Evolutionary conservation across 2,888 invertebrate genomes (phyloP).

Genomic region (Incurvaria masculella): DNA sequence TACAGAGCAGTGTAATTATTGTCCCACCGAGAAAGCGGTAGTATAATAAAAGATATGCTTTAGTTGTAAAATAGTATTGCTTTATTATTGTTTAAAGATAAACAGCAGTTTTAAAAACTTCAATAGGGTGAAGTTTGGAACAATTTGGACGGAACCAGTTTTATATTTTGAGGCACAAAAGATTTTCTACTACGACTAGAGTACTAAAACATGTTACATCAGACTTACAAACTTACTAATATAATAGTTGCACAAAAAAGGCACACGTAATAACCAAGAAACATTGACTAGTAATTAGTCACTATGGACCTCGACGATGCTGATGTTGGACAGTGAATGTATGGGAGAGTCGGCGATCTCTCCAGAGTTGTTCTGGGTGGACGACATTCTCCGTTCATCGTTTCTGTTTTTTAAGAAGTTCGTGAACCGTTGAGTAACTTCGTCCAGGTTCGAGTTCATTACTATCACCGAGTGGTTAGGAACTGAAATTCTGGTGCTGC

Average conservation of each 20-base stretch:
- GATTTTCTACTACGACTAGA: background rate
- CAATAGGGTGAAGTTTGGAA: constrained; percentile 18
- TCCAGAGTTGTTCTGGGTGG: constrained; percentile 23
- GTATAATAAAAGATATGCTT: too few species aligned
- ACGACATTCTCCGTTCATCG: background rate
- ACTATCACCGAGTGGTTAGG: background rate
- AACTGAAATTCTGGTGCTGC: constrained; percentile 3
- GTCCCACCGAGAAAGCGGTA: too few species aligned
- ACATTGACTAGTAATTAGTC: constrained; percentile 24
- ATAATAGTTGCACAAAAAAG: background rate
- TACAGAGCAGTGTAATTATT: too few species aligned
- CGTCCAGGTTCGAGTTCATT: background rate
- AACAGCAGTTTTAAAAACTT: constrained; percentile 1
- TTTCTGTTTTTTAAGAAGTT: background rate
- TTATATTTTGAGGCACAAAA: background rate
- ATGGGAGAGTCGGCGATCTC: constrained; percentile 45
- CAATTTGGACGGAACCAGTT: constrained; percentile 48
- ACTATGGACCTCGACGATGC: constrained; percentile 47
- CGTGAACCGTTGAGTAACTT: background rate
- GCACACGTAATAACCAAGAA: constrained; percentile 3
- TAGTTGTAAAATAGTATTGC: background rate
- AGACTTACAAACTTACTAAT: background rate
- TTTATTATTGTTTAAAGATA: background rate
- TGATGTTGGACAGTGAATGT: constrained; percentile 45
- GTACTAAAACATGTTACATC: background rate